Evolutionary conservation across 2,113 vertebrate genomes (phyloP).

Genomic region (Pachycephala philippinensis): DNA sequence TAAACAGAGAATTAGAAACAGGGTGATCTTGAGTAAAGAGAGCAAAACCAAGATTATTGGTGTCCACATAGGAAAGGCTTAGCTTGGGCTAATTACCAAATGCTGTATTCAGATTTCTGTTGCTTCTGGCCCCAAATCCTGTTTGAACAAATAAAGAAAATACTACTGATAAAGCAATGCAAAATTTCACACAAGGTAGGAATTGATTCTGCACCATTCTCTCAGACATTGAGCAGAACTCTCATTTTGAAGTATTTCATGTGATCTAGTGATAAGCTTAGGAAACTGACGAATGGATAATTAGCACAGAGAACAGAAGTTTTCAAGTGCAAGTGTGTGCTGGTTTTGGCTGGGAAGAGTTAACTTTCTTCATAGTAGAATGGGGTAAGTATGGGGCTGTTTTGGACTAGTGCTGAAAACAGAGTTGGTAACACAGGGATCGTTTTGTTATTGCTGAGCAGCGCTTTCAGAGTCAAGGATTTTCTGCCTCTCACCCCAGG

Average conservation of each 20-base stretch:
- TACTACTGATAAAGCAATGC: background rate
- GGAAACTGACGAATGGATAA: background rate
- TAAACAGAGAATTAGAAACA: slow-evolving; percentile 54
- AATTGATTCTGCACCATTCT: background rate
- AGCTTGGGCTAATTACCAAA: slow-evolving; percentile 47
- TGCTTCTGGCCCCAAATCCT: background rate
- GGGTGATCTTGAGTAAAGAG: slow-evolving; percentile 30
- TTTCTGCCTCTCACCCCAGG: background rate
- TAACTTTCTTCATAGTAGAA: background rate
- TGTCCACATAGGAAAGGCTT: slow-evolving; percentile 25
- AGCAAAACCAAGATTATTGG: slow-evolving; percentile 47
- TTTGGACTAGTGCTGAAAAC: background rate
- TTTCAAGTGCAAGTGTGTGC: background rate
- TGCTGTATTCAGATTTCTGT: background rate
- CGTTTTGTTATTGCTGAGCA: background rate
- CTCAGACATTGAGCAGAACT: background rate
- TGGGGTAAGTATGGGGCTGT: too few relatives aligned
- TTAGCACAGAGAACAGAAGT: background rate
- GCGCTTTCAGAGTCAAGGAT: background rate
- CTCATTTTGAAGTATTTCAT: background rate
- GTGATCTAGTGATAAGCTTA: background rate
- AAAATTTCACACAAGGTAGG: background rate
- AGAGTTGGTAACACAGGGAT: background rate
- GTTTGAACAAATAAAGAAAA: background rate
- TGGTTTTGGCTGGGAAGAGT: background rate